phyloP scores from a whole-genome alignment of 2,888 invertebrate genomes.

The Chymomyza amoena region DNA sequence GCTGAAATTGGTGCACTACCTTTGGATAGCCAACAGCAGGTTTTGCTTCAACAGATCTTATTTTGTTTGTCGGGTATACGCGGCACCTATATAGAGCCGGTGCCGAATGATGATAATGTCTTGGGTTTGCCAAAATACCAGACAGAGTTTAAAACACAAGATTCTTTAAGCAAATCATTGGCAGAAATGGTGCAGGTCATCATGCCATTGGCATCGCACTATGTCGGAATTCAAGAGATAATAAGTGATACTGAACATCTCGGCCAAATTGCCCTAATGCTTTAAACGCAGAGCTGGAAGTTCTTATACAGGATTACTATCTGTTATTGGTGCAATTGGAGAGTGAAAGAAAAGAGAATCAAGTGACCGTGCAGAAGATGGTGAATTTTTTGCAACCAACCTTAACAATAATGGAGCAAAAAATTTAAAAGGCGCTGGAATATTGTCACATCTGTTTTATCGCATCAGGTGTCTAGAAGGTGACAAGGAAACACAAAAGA shows the following conservation, averaged over 20 bases:
- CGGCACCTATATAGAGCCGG: conserved; percentile 83
- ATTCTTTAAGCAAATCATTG: conserved; percentile 86
- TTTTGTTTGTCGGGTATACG: conserved; percentile 87
- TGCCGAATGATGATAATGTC: not conserved
- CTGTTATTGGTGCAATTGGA: conserved; percentile 90
- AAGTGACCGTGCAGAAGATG: conserved; percentile 90
- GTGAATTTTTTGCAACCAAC: conserved; percentile 95
- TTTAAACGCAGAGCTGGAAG: conserved; percentile 89
- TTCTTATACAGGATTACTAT: conserved; percentile 89
- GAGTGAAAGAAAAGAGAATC: conserved; percentile 85
- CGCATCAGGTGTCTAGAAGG: no score
- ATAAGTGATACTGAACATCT: conserved; percentile 81
- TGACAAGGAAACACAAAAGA: no score
- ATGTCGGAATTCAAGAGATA: conserved; percentile 91
- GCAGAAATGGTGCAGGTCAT: conserved; percentile 80
- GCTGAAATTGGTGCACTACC: conserved; percentile 80
- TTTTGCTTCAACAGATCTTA: conserved; percentile 90
- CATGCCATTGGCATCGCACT: conserved; percentile 91
- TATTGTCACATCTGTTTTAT: no score
- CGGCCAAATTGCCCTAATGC: conserved; percentile 96
- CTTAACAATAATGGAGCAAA: conserved; percentile 89
- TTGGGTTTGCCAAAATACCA: conserved; percentile 69
- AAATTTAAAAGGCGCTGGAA: conserved; percentile 88
- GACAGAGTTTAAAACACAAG: conserved; percentile 84
- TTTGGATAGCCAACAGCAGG: conserved; percentile 87